These are phyloP conservation scores for Globia sparganii DNA, from an alignment of 2,888 invertebrate species.

Conservation along the genomic window DNA sequence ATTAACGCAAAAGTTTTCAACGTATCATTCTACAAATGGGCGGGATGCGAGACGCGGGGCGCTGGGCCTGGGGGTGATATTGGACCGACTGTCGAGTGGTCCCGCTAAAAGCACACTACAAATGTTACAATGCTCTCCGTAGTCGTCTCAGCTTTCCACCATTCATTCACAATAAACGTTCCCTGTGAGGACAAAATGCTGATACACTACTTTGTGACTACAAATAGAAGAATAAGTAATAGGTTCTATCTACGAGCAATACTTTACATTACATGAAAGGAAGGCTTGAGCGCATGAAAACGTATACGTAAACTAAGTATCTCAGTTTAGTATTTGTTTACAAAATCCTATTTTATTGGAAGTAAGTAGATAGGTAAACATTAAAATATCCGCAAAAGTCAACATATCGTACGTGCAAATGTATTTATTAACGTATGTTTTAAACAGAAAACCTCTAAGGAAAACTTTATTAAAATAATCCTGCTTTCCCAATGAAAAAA, in stretches of 20 bases:
- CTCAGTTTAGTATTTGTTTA: neutral
- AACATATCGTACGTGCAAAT: neutral
- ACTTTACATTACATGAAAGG: conserved; percentile 9
- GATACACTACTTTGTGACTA: conserved; percentile 17
- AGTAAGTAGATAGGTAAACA: neutral
- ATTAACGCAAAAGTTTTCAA: conserved; percentile 65
- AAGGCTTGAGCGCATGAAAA: neutral
- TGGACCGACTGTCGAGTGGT: conserved; percentile 61
- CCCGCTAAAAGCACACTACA: conserved; percentile 71
- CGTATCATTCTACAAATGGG: conserved; percentile 70
- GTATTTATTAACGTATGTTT: conserved; percentile 28
- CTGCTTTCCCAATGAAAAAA: conserved; percentile 22
- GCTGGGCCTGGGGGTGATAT: conserved; percentile 49
- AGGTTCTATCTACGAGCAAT: neutral
- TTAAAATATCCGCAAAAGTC: conserved; percentile 4
- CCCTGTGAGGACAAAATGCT: conserved; percentile 52
- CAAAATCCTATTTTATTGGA: conserved; percentile 9
- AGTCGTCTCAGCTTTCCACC: conserved; percentile 66
- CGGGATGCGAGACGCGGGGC: conserved; percentile 20
- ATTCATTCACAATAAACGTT: conserved; percentile 64
- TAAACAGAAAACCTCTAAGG: conserved; percentile 15
- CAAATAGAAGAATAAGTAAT: conserved; percentile 23
- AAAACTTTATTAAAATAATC: conserved; percentile 21
- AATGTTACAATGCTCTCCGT: conserved; percentile 68
- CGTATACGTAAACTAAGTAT: neutral